phyloP scores from a whole-genome alignment of 2,888 invertebrate genomes.

The Empis stercorea region DNA sequence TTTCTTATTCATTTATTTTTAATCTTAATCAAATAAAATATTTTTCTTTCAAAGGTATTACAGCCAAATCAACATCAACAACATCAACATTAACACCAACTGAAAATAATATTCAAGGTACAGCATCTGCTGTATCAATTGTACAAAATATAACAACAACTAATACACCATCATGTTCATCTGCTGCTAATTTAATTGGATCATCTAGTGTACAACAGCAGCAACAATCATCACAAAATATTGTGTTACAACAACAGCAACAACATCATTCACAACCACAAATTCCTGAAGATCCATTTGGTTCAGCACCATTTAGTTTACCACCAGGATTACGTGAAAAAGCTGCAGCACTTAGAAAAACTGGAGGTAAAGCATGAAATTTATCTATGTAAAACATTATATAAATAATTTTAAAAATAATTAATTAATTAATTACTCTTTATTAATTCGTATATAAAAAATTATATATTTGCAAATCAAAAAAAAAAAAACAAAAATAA shows the following conservation, averaged over 20 bases:
- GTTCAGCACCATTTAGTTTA: slow-evolving; percentile 68
- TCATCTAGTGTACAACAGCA: neutral
- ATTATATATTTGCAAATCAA: neutral
- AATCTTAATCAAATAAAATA: neutral
- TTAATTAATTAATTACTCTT: neutral
- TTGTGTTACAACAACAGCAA: neutral
- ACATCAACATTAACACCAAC: slow-evolving; percentile 33
- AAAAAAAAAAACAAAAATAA: no score
- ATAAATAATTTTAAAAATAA: neutral
- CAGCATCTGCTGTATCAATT: slow-evolving; percentile 4
- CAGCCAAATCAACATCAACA: slow-evolving; percentile 32
- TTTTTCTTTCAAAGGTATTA: slow-evolving; percentile 29
- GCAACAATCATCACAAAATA: neutral
- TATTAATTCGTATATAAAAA: neutral
- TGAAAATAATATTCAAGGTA: slow-evolving; percentile 20
- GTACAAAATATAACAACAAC: slow-evolving; percentile 1
- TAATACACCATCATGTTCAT: slow-evolving; percentile 1
- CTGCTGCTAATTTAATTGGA: neutral
- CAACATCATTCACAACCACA: slow-evolving; percentile 21
- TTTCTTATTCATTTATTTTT: no score
- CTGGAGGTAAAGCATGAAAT: slow-evolving; percentile 38
- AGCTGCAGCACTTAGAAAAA: slow-evolving; percentile 33
- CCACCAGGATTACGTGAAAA: slow-evolving; percentile 41
- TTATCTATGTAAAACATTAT: neutral
- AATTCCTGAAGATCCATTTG: slow-evolving; percentile 59